These are phyloP conservation scores for Grapholita molesta DNA, from an alignment of 1,140 invertebrate species.

Conservation along the genomic window DNA sequence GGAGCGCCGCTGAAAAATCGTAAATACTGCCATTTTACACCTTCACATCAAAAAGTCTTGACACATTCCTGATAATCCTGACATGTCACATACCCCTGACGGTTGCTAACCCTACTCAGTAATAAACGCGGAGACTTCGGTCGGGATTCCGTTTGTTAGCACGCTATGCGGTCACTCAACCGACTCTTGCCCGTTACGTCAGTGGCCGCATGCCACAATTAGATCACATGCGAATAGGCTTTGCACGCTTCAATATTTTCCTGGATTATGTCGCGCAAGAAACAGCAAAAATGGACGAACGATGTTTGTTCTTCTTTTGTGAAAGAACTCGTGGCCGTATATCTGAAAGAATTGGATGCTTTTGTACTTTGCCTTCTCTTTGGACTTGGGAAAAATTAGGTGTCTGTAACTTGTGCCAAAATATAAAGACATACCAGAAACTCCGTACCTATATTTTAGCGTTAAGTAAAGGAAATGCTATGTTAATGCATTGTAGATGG, in stretches of 20 bases:
- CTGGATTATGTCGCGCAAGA: slow-evolving; percentile 1
- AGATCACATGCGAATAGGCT: slow-evolving; percentile 52
- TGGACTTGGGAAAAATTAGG: background rate
- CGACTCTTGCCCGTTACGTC: slow-evolving; percentile 60
- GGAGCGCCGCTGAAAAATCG: too few relatives aligned
- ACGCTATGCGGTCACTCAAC: slow-evolving; percentile 60
- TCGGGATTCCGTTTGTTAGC: slow-evolving; percentile 46
- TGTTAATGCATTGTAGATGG: too few relatives aligned
- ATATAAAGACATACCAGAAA: background rate
- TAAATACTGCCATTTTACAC: too few relatives aligned
- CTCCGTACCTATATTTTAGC: background rate
- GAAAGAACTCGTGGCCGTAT: background rate
- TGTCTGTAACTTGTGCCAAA: background rate
- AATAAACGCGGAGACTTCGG: slow-evolving; percentile 21
- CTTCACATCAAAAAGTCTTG: too few relatives aligned
- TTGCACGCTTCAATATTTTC: slow-evolving; percentile 6
- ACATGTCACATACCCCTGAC: background rate
- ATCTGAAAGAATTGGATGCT: background rate
- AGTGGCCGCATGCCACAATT: slow-evolving; percentile 65
- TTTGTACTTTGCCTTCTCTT: background rate
- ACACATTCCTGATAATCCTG: background rate
- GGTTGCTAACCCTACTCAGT: background rate
- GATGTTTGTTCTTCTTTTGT: background rate
- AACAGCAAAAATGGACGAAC: background rate
- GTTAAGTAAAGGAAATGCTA: background rate